Conservation (phyloP, 2,113 vertebrate genomes). For the Boulengerochromis microlepis region DNA sequence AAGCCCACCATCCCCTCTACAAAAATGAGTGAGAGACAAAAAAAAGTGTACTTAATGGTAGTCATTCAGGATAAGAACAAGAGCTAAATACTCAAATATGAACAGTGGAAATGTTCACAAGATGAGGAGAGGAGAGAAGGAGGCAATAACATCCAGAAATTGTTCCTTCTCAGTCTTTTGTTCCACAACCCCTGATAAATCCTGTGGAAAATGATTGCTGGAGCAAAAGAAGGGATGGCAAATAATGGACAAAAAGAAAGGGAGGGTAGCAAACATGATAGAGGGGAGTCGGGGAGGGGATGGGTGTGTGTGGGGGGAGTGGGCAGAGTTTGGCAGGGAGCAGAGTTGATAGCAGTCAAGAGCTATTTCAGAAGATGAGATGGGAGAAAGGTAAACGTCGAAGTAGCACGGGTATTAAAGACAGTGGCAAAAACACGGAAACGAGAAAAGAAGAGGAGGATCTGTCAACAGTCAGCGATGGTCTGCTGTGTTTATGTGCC, state of each 20-base stretch:
- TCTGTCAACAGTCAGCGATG: not conserved
- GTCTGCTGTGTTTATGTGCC: not conserved
- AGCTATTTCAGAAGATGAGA: conserved; percentile 29
- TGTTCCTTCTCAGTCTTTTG: conserved; percentile 31
- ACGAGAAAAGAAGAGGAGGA: not conserved
- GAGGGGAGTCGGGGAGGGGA: not conserved
- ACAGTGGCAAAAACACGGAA: not conserved
- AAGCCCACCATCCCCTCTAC: not conserved
- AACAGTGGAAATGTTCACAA: not conserved
- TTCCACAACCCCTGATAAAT: conserved; percentile 34
- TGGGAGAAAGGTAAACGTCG: conserved; percentile 11
- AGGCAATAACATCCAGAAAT: conserved; percentile 45
- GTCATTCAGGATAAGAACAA: not conserved
- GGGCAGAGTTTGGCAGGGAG: not conserved
- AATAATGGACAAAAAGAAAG: not conserved
- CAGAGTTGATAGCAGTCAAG: conserved; percentile 14
- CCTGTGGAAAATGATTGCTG: conserved; percentile 9
- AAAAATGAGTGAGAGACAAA: not conserved
- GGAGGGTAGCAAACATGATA: not conserved
- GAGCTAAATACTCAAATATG: not conserved
- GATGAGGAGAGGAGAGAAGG: not conserved
- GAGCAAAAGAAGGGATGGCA: not conserved
- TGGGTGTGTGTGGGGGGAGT: not conserved
- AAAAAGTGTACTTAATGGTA: not conserved
- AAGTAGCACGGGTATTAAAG: not conserved